Base-by-base conservation (phyloP, 2,113 vertebrate genomes). In the Oryzias celebensis region DNA sequence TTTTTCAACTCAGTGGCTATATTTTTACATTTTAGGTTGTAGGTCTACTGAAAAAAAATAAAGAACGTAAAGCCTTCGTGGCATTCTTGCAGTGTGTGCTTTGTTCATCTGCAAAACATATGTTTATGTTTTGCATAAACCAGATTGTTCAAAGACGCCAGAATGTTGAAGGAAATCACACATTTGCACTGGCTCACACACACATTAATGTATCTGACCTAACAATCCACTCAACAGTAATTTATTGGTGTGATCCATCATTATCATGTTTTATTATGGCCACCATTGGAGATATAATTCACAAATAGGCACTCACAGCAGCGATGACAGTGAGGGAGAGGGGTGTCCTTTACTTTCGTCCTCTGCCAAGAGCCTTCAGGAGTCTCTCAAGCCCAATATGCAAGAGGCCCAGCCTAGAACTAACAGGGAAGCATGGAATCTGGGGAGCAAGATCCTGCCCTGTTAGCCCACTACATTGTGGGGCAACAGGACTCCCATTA, bases 191-290 rank as follows among this genome's bases (percentile, higher is more conserved):
- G 61, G 62, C 58, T 65, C 76, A 52, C 85, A 82, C 80, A 80
- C 73, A 79, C 71, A 74, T 70, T 36, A 61, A 82, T 69, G 61
- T 62, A 80, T 81, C 59, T 78, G 75, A 85, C 80, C 77, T 68
- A 88, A 84, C 86, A 89, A 86, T 88, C 82, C 85, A 89, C 84
- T 90, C 87, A 88, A 86, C 87, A 84, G 87, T 87, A 87, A 90
- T 89, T 91, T 88, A 90, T 87, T 66, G 78, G 71, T 83, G 87
- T 71, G 78, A 92, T 90, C 86, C 87, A 90, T 91, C 89, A 91
- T 92, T 90, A 90, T 89, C 87, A 87, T 88, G 86, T 90, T 91
- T 91, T 91, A 90, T 90, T 89, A 90, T 87, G 83, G 85, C 84
- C 87, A 78, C 86, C 71, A 67, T 86, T 74, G 80, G 85, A 86